Evolutionary conservation across 1,140 invertebrate species (phyloP), one percentile per base, ranked within the genome.

Genomic region (Proales similis): DNA sequence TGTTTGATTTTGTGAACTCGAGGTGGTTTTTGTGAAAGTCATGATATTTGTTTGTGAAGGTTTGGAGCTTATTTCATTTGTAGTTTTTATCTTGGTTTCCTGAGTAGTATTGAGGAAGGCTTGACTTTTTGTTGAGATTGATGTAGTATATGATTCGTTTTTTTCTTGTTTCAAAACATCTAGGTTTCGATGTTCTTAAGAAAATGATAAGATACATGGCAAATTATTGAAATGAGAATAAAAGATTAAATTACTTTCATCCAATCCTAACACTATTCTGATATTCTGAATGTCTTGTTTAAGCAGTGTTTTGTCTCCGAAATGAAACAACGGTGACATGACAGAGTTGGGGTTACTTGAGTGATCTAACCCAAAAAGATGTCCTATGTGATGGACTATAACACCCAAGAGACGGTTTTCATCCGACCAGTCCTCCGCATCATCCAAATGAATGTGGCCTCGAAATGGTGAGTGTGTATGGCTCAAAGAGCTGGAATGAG

Each of bases 361-460:
- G 19, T 57, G 51, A 36, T 57, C 51, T 17, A 57, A 42, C 26
- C 51, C 51, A 12, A 57, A 57, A n/a, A 57, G 45, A 26, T 57
- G 51, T 19, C 51, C 51, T 42, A 57, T 57, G 30, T 57, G 26
- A 42, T 57, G 51, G 9, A 57, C 30, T 27, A 57, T 29, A 26
- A 57, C 51, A 24, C 26, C 11, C 19, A 57, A 19, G 9, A 57
- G 29, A 19, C 51, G 17, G n/a, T 57, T 30, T n/a, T 27, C 38
- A 9, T 29, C 30, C 12, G 26, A 26, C 51, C 51, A 57, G 45
- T 57, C 45, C 45, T 57, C 51, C 19, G 51, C 39, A 36, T 57
- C 51, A 30, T 57, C 51, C 49, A 57, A 57, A 24, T 57, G 51
- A 57, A 57, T 17, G 22, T 57, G 51, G 27, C 51, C 51, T 36